Evolutionary conservation across 2,113 vertebrate genomes (phyloP).

Genomic region (Martes martes): DNA sequence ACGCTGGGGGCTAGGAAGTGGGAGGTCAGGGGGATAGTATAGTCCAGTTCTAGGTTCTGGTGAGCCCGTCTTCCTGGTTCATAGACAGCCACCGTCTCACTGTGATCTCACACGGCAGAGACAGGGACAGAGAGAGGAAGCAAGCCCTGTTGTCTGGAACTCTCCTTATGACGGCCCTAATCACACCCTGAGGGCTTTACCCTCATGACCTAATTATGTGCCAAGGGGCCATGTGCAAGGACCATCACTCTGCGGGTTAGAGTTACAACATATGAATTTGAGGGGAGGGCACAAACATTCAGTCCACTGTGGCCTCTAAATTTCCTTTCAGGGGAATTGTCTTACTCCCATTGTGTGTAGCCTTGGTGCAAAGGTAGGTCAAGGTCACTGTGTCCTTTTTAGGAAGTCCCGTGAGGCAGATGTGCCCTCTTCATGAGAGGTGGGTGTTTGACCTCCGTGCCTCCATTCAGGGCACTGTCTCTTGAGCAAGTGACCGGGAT

Average conservation of each 20-base stretch:
- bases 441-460: not conserved
- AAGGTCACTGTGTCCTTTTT: too few relatives aligned
- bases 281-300: not conserved
- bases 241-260: not conserved
- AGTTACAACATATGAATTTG: not conserved
- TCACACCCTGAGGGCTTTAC: fast-evolving
- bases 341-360: not conserved
- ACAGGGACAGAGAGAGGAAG: not conserved
- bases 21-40: fast-evolving
- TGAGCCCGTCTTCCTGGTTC: not conserved
- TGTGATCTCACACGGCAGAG: not conserved
- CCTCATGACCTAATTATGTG: fast-evolving
- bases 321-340: not conserved
- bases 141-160: not conserved
- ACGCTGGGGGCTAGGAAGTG: not conserved
- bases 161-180: not conserved
- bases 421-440: not conserved
- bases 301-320: not conserved
- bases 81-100: not conserved
- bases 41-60: fast-evolving
- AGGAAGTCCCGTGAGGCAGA: not conserved
- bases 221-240: fast-evolving
- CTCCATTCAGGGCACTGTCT: not conserved
- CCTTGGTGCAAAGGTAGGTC: not conserved
- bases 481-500: fast-evolving